A percentile compares a stretch with the other conserved stretches of the same genome.
Evolutionary conservation across 1,140 invertebrate genomes (phyloP).

Genomic region (Aporrectodea caliginosa): DNA sequence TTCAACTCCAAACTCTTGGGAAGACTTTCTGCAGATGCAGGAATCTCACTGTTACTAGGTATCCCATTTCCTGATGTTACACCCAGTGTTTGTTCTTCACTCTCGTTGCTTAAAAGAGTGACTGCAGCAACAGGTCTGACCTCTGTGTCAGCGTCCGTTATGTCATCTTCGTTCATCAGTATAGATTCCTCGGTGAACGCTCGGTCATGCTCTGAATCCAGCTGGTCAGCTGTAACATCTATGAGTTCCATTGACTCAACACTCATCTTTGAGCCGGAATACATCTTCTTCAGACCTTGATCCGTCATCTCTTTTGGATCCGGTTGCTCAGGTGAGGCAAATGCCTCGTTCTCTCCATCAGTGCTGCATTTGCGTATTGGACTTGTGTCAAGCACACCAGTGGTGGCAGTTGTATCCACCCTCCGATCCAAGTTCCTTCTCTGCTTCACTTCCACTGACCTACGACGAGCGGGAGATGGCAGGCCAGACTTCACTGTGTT

Average conservation of each 20-base stretch:
- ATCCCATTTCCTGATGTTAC: too few relatives aligned
- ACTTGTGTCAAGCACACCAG: background rate
- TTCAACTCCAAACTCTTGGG: too few relatives aligned
- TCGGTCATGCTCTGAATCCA: background rate
- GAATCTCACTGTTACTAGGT: too few relatives aligned
- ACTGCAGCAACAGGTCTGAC: too few relatives aligned
- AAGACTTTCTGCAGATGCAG: too few relatives aligned
- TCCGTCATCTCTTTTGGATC: background rate
- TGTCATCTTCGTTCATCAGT: background rate
- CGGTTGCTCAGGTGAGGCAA: too few relatives aligned
- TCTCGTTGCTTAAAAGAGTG: too few relatives aligned
- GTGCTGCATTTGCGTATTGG: background rate
- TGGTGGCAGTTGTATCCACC: background rate
- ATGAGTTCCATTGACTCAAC: background rate
- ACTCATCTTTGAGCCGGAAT: background rate
- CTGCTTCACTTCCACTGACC: background rate
- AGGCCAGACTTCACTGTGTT: conserved; percentile 46
- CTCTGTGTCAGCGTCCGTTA: too few relatives aligned
- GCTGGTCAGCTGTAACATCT: background rate
- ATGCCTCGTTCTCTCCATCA: background rate
- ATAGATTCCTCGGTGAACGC: background rate
- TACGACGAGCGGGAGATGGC: background rate
- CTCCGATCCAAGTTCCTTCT: background rate
- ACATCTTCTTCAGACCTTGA: background rate
- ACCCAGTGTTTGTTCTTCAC: too few relatives aligned